Conservation (phyloP, 2,888 invertebrate species). For the Drosophila conformis region DNA sequence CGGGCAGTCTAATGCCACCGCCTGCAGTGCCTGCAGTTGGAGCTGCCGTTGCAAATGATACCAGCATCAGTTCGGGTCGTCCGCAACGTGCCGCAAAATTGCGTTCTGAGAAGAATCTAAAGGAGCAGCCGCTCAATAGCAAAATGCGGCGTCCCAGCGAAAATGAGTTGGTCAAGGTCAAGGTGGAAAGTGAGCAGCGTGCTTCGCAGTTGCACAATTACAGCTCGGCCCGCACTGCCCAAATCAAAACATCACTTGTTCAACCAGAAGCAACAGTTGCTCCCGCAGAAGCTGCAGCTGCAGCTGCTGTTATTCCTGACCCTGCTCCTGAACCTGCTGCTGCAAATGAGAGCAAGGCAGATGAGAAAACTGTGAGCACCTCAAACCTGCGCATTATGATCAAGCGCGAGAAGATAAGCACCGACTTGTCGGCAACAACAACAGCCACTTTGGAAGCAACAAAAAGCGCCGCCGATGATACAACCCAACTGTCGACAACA, state of each 20-base stretch:
- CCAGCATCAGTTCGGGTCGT: constrained; percentile 66
- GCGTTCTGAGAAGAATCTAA: constrained; percentile 76
- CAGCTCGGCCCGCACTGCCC: neutral
- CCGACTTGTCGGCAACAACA: constrained; percentile 8
- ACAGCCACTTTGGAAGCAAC: constrained; percentile 39
- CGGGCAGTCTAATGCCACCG: constrained; percentile 71
- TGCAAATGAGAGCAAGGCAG: neutral
- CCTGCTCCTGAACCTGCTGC: neutral
- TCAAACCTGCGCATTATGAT: constrained; percentile 63
- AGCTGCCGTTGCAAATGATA: constrained; percentile 44
- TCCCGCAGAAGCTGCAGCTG: neutral
- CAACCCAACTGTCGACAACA: constrained; percentile 51
- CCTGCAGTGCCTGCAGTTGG: constrained; percentile 57
- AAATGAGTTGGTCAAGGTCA: constrained; percentile 60
- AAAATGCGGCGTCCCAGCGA: constrained; percentile 79
- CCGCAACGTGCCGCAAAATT: constrained; percentile 82
- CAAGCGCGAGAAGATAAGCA: constrained; percentile 77
- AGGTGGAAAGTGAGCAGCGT: constrained; percentile 80
- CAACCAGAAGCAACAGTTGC: neutral
- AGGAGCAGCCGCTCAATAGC: constrained; percentile 66
- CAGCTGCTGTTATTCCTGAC: neutral
- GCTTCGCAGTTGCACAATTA: constrained; percentile 61
- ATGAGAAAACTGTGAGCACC: neutral
- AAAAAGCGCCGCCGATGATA: constrained; percentile 41
- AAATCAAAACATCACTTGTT: neutral